Evolutionary conservation across 2,888 invertebrate species (phyloP), one percentile per base, ranked within the genome.

Genomic region (Autographa pulchrina): DNA sequence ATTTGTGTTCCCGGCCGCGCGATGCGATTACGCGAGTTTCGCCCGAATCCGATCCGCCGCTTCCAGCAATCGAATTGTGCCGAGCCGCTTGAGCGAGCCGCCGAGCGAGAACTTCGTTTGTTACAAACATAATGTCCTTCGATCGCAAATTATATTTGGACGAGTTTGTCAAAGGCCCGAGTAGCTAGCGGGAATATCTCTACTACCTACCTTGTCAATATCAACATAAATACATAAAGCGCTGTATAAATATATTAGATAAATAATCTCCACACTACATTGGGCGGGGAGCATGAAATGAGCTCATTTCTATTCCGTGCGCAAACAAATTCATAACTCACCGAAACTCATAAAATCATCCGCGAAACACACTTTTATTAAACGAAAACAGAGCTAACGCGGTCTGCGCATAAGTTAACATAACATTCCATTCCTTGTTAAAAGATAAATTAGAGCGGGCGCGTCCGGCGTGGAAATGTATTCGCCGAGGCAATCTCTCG

Each of bases 1-100:
- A 95, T 95, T 95, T 93, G 94, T 94, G 94, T 93, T 93, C 91
- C 90, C 92, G 90, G 92, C 92, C 93, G 90, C 91, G 90, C 91
- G 92, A 94, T 93, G 85, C 90, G 93, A 94, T 95, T 95, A 94
- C 92, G 71, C 80, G 90, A 93, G 92, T 93, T 93, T 89, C 90
- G 81, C 82, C 85, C 83, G 92, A 93, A 93, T 93, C 93, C 91
- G 92, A 93, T 93, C 90, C 90, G 86, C 82, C 90, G 86, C 89
- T 89, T 90, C 83, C 87, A 85, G 80, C 88, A 92, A 93, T 93
- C 91, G 89, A 92, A 91, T 94, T 92, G 88, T 72, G 82, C 70
- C 85, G 86, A 87, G 88, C 88, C 92, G 91, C 90, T 91, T 89
- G 88, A 82, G 82, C 82, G 86, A 88, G 88, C 88, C 88, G 88